Conservation (phyloP, 2,888 invertebrate species). For the Caradrina clavipalpis region DNA sequence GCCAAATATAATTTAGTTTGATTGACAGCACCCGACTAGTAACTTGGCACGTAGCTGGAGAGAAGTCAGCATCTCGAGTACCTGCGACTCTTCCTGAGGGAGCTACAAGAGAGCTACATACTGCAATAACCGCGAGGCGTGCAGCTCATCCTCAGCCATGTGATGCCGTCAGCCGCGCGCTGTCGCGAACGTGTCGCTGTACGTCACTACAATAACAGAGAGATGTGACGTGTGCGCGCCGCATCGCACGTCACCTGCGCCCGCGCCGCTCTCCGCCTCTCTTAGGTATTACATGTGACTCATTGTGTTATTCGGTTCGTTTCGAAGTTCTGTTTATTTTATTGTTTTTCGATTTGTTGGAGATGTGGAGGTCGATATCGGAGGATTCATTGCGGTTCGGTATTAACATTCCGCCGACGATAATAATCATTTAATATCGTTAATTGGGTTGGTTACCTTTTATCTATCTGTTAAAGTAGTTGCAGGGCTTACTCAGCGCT, state of each 20-base stretch:
- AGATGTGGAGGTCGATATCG: slow-evolving; percentile 24
- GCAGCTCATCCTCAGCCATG: too few species aligned
- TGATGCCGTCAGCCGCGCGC: too few species aligned
- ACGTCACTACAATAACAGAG: too few species aligned
- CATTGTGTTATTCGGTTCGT: slow-evolving; percentile 32
- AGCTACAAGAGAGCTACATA: too few species aligned
- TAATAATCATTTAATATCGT: slow-evolving; percentile 17
- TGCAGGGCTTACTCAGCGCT: neutral
- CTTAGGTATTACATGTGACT: slow-evolving; percentile 19
- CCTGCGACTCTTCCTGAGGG: too few species aligned
- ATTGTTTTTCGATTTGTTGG: slow-evolving; percentile 40
- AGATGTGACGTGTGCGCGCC: too few species aligned
- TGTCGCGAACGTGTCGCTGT: too few species aligned
- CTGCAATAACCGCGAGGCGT: too few species aligned
- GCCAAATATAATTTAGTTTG: slow-evolving; percentile 11
- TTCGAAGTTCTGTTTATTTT: slow-evolving; percentile 26
- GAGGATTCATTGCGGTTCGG: slow-evolving; percentile 24
- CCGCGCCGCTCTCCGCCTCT: neutral
- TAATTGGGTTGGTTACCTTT: slow-evolving; percentile 6
- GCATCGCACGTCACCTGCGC: neutral
- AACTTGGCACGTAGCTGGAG: too few species aligned
- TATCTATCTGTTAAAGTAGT: neutral
- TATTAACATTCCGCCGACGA: slow-evolving; percentile 1
- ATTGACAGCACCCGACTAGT: too few species aligned
- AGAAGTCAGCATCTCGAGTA: too few species aligned